Evolutionary conservation across 2,113 vertebrate genomes (phyloP).

Genomic region (Marcusenius ussheri): DNA sequence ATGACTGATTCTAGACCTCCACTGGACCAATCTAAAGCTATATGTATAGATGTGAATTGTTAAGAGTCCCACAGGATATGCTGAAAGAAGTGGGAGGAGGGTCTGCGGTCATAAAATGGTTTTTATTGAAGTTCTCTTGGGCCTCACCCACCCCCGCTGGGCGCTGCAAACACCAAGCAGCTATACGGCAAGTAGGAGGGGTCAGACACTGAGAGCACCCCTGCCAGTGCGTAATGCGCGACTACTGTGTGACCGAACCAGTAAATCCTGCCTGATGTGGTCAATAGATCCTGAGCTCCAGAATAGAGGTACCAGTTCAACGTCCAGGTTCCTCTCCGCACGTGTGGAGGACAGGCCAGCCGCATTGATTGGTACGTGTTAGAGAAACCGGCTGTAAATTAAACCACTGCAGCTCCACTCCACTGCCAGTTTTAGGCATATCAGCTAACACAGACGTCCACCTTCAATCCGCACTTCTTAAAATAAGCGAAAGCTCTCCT

Average conservation of each 20-base stretch:
- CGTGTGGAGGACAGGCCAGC: background rate
- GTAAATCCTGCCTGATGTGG: background rate
- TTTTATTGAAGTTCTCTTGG: background rate
- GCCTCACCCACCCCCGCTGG: background rate
- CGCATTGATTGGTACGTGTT: background rate
- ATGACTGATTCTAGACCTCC: background rate
- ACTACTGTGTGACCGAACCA: background rate
- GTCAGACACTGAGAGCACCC: background rate
- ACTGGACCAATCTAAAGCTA: background rate
- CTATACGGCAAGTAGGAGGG: background rate
- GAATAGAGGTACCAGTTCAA: background rate
- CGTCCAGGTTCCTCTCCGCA: background rate
- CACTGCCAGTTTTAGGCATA: background rate
- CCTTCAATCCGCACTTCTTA: background rate
- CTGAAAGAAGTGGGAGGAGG: background rate
- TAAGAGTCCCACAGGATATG: background rate
- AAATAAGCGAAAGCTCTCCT: background rate
- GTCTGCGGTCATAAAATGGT: background rate
- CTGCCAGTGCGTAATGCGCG: background rate
- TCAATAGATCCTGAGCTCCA: background rate
- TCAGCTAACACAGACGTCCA: background rate
- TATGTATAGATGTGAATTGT: background rate
- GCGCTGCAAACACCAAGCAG: background rate
- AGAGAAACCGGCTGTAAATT: background rate
- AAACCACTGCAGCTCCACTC: background rate